A percentile compares a stretch with the other conserved stretches of the same genome.
Conservation (phyloP, 2,113 vertebrate species). For the Nerophis lumbriciformis region DNA sequence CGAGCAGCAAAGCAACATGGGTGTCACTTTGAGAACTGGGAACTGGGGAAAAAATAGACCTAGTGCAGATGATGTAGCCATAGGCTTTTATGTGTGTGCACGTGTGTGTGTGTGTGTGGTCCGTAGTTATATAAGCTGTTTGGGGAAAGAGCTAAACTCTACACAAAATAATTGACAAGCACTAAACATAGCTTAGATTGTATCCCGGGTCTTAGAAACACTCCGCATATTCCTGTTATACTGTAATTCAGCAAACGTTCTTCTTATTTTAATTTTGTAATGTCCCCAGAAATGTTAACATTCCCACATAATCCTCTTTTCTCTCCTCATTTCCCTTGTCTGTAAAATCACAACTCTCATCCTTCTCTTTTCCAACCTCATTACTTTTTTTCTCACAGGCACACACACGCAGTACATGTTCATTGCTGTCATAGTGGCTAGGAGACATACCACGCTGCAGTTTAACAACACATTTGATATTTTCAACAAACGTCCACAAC, state of each 20-base stretch:
- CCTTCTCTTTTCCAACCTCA: slow-evolving; percentile 21
- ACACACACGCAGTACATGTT: slow-evolving; percentile 5
- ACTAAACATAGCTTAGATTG: slow-evolving; percentile 26
- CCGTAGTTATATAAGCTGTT: slow-evolving; percentile 51
- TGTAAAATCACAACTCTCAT: slow-evolving; percentile 20
- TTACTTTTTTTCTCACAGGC: slow-evolving; percentile 2
- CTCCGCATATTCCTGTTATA: not conserved
- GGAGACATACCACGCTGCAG: slow-evolving; percentile 15
- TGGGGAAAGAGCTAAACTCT: slow-evolving; percentile 34
- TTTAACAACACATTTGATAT: slow-evolving; percentile 14
- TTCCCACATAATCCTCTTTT: slow-evolving; percentile 46
- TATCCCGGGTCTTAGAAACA: slow-evolving; percentile 2
- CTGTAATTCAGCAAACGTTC: slow-evolving; percentile 16
- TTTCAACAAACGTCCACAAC: slow-evolving; percentile 21
- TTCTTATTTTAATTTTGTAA: slow-evolving; percentile 9
- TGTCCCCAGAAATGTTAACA: slow-evolving; percentile 30
- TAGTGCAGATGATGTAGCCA: slow-evolving; percentile 49
- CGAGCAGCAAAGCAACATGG: slow-evolving; percentile 41
- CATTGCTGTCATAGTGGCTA: not conserved
- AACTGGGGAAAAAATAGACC: slow-evolving; percentile 27
- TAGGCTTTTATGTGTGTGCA: slow-evolving; percentile 17
- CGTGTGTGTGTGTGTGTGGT: slow-evolving; percentile 10
- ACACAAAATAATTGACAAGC: slow-evolving; percentile 31
- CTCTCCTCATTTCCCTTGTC: slow-evolving; percentile 27
- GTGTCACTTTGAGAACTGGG: slow-evolving; percentile 28